Base-by-base conservation (phyloP, 1,140 invertebrate genomes). In the Drosophila kanapiae region DNA sequence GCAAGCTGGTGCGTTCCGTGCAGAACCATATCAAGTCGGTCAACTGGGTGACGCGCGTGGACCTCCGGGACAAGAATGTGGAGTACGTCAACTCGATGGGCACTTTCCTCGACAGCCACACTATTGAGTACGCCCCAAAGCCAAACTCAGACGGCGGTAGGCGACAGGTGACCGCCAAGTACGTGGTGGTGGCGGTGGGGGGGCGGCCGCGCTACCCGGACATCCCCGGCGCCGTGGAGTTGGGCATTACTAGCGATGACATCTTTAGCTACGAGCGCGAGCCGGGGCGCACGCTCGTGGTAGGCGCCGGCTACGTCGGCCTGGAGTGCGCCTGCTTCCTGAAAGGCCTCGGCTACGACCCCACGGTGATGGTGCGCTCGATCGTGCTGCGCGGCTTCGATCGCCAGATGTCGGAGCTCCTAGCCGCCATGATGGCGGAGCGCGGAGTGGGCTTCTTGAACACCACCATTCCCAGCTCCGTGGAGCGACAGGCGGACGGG, bases 321-420 rank as follows among this genome's bases (percentile, higher is more conserved):
- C 94, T 99, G 48, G 99, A 99, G 93, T 99, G 98, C 94, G 98
- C 98, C 53, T 99, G 98, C 4, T 99, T 99, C 92, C 94, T 99
- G 6, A 96, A 96, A 80, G 97, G 96, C 5, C 93, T 99, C 37
- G 98, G 98, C 18, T 97, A 96, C 86, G 96, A 98, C 51, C 95
- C 97, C 0, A 98, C 97, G 0, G 95, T 99, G 16, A 97, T 99
- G 96, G 97, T 98, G 1, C 95, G 99, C 3, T 99, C 98, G 0
- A 97, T 99, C 64, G 94, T 99, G 11, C 94, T 99, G n/a, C 95
- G 98, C 80, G 98, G 98, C n/a, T 99, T 99, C 93, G 99, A 99
- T 94, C 98, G 98, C 92, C 97, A 99, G 94, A 99, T 99, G 96
- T 98, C 98, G 8, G 94, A 95, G 43, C 94, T 96, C 58, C 95